phyloP scores from a whole-genome alignment of 1,140 invertebrate genomes.

The Rhopalosiphum maidis region DNA sequence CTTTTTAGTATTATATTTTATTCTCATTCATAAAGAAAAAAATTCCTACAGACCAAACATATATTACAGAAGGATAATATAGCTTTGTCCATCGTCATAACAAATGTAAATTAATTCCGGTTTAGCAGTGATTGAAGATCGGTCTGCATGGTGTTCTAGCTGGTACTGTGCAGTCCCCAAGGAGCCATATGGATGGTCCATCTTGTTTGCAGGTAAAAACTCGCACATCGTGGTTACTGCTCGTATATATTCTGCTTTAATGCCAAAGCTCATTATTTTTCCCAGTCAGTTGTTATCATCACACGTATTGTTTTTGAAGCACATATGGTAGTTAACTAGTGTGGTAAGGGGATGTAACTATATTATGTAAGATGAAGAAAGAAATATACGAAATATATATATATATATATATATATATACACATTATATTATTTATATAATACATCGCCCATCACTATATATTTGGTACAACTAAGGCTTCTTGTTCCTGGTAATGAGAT shows the following conservation, averaged over 20 bases:
- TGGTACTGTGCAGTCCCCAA: slow-evolving; percentile 14
- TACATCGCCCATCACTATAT: not conserved
- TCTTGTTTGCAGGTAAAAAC: slow-evolving; percentile 52
- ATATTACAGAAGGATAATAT: not conserved
- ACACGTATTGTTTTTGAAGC: slow-evolving; percentile 16
- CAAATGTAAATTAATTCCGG: slow-evolving; percentile 53
- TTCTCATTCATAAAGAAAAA: not conserved
- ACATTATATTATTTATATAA: not conserved
- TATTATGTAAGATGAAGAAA: not conserved
- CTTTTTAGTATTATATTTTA: not conserved
- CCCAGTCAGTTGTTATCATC: slow-evolving; percentile 37
- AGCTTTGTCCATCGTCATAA: slow-evolving; percentile 33
- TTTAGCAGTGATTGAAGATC: slow-evolving; percentile 47
- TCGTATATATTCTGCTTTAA: slow-evolving; percentile 35
- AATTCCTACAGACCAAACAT: not conserved
- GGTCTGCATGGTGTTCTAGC: slow-evolving; percentile 5
- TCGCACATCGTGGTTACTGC: slow-evolving; percentile 18
- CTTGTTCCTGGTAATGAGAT: not conserved
- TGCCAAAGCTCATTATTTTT: slow-evolving; percentile 49
- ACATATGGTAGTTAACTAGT: not conserved
- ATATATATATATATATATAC: not conserved
- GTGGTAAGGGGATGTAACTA: not conserved
- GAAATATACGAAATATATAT: slow-evolving; percentile 7
- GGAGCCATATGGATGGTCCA: slow-evolving; percentile 45
- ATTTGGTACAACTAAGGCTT: not conserved